These are phyloP conservation scores for Nasonia giraulti DNA, from an alignment of 1,140 invertebrate genomes.

Conservation along the genomic window DNA sequence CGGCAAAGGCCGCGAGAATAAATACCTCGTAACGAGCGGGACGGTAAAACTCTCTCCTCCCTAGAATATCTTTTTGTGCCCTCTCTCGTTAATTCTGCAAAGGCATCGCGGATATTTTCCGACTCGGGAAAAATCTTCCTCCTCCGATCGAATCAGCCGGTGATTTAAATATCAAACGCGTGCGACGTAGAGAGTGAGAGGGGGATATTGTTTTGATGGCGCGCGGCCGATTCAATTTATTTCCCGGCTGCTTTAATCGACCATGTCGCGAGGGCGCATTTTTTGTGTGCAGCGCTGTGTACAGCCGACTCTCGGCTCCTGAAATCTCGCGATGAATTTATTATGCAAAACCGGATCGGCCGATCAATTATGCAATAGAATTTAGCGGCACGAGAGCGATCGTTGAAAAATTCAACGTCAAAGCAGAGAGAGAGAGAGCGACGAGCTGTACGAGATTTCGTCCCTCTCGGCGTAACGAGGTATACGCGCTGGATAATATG, in stretches of 20 bases:
- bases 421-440: neutral
- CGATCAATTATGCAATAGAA: conserved; percentile 3
- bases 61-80: conserved; percentile 33
- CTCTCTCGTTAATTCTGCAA: conserved; percentile 40
- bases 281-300: neutral
- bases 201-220: conserved; percentile 33
- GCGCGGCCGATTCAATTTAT: conserved; percentile 19
- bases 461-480: too few relatives aligned
- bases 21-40: conserved; percentile 48
- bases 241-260: conserved; percentile 19
- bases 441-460: too few relatives aligned
- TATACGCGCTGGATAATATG: neutral
- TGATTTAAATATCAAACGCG: conserved; percentile 51
- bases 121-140: neutral
- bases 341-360: neutral
- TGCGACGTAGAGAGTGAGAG: neutral
- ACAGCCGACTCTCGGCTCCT: neutral
- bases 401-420: neutral
- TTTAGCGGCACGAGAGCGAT: neutral
- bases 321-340: neutral
- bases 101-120: conserved; percentile 18
- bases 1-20: conserved; percentile 28
- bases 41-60: conserved; percentile 13
- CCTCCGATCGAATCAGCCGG: conserved; percentile 33
- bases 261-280: neutral